Conservation (phyloP, 2,797 vertebrate genomes). For the Phoeniculus purpureus region DNA sequence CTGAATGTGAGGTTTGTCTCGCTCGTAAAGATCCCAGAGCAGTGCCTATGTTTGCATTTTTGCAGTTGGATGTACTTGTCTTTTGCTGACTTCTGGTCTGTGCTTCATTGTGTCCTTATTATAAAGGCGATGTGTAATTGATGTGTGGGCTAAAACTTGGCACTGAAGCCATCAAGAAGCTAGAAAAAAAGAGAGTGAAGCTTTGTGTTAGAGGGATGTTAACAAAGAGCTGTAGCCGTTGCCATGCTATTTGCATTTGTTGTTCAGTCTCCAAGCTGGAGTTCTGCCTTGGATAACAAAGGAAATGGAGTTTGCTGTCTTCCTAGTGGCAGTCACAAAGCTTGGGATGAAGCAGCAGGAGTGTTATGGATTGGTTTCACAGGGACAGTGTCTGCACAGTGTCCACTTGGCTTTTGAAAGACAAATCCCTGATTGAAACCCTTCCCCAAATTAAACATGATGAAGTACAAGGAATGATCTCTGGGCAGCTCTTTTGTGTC, state of each 20-base stretch:
- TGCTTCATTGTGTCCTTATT: slow-evolving; percentile 3
- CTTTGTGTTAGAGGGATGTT: slow-evolving; percentile 31
- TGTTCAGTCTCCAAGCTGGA: neutral
- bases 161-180: slow-evolving; percentile 38
- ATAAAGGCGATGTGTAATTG: slow-evolving; percentile 47
- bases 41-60: neutral
- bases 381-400: neutral
- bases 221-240: slow-evolving; percentile 8
- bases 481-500: neutral
- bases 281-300: slow-evolving; percentile 11
- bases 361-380: neutral
- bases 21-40: neutral
- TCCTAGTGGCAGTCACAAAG: neutral
- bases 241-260: slow-evolving; percentile 25
- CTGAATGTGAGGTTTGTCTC: neutral
- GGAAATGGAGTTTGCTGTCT: neutral
- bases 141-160: slow-evolving; percentile 57
- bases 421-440: neutral
- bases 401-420: neutral
- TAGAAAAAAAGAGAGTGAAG: slow-evolving; percentile 13
- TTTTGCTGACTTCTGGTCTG: slow-evolving; percentile 13
- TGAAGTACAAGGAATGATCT: neutral
- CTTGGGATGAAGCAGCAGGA: neutral
- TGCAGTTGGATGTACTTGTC: neutral
- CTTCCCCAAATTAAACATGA: neutral